A percentile compares a stretch with the other conserved stretches of the same genome.
phyloP scores from a whole-genome alignment of 2,113 vertebrate genomes.

The Notarius lentiginosus region DNA sequence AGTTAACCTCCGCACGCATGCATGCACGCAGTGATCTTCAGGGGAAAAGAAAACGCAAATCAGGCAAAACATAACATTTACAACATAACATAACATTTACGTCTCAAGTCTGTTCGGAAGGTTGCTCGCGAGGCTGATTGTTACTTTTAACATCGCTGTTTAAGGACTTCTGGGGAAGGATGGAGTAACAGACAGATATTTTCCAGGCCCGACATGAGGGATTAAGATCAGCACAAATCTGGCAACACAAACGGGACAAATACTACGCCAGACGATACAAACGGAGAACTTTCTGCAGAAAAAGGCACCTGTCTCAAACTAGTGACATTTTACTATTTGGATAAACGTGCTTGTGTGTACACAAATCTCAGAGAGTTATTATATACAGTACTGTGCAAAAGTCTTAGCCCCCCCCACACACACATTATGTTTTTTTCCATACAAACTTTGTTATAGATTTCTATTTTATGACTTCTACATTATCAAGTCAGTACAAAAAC shows the following conservation, averaged over 20 bases:
- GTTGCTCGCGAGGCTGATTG: neutral
- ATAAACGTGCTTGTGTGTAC: neutral
- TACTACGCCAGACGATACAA: neutral
- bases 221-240: neutral
- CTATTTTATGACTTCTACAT: too few relatives aligned
- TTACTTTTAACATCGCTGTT: neutral
- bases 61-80: slow-evolving; percentile 10
- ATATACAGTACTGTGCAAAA: neutral
- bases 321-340: neutral
- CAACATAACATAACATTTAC: neutral
- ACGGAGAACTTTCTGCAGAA: neutral
- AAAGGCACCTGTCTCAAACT: neutral
- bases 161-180: neutral
- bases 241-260: neutral
- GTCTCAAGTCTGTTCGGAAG: neutral
- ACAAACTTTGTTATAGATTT: too few relatives aligned
- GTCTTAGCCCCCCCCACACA: too few relatives aligned
- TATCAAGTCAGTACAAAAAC: too few relatives aligned
- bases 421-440: too few relatives aligned
- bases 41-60: neutral
- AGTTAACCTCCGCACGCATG: slow-evolving; percentile 25
- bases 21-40: slow-evolving; percentile 24
- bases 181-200: neutral
- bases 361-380: neutral
- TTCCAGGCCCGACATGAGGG: neutral